Conservation (phyloP, 2,888 invertebrate genomes). For the Phlogophora meticulosa region DNA sequence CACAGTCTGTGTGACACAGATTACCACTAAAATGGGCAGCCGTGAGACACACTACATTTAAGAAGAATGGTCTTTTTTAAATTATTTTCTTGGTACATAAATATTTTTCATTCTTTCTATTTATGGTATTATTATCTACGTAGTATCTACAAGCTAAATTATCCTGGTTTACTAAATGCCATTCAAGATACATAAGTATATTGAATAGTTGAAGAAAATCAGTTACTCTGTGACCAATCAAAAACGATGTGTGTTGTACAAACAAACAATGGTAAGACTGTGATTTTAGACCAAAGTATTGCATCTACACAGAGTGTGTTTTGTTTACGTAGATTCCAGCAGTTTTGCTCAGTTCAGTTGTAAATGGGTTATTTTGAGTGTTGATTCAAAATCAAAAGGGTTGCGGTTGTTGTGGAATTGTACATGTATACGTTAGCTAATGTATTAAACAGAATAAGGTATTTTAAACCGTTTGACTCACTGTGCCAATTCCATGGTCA, state of each 20-base stretch:
- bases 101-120: too few species aligned
- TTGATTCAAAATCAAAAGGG: not conserved
- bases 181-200: not conserved
- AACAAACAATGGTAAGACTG: not conserved
- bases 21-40: too few species aligned
- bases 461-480: not conserved
- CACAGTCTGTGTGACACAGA: too few species aligned
- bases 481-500: too few species aligned
- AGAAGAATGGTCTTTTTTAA: too few species aligned
- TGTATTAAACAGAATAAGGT: too few species aligned
- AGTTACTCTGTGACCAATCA: not conserved
- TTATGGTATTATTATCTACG: too few species aligned
- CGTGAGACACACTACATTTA: too few species aligned
- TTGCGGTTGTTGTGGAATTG: too few species aligned
- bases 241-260: not conserved
- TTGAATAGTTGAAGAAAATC: conserved; percentile 8
- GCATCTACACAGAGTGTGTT: not conserved
- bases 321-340: not conserved
- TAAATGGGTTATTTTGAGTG: not conserved
- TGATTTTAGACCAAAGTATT: conserved; percentile 6
- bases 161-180: not conserved
- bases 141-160: not conserved
- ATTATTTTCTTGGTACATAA: too few species aligned
- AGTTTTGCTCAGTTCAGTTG: not conserved
- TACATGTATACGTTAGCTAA: too few species aligned